phyloP scores from a whole-genome alignment of 2,888 invertebrate genomes.

The Coleophora flavipennella region DNA sequence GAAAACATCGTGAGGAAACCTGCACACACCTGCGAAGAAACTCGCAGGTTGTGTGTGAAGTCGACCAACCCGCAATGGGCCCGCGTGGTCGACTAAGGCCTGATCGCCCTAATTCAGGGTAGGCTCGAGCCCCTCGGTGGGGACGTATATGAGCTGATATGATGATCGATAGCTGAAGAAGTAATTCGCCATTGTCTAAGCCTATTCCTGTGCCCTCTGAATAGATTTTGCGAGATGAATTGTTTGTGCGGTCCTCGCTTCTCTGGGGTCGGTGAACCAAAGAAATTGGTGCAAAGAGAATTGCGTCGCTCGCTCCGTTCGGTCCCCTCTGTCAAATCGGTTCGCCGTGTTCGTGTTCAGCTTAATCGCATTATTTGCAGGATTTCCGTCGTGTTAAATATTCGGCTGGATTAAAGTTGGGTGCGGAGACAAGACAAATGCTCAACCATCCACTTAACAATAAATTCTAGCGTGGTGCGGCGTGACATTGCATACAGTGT shows the following conservation, averaged over 20 bases:
- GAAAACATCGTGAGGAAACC: too few species aligned
- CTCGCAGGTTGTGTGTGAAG: too few species aligned
- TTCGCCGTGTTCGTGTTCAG: slow-evolving; percentile 33
- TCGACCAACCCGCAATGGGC: too few species aligned
- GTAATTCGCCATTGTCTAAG: slow-evolving; percentile 31
- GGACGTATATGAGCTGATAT: too few species aligned
- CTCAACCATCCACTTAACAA: too few species aligned
- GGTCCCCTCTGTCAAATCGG: slow-evolving; percentile 38
- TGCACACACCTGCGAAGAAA: too few species aligned
- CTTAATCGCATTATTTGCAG: slow-evolving; percentile 48
- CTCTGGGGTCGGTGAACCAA: slow-evolving; percentile 50
- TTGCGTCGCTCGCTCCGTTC: slow-evolving; percentile 30
- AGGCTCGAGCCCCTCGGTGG: too few species aligned
- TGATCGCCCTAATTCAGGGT: too few species aligned
- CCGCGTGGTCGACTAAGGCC: too few species aligned
- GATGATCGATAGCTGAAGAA: slow-evolving; percentile 29
- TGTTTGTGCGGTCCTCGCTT: slow-evolving; percentile 38
- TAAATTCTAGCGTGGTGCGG: too few species aligned
- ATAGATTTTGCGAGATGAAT: slow-evolving; percentile 44
- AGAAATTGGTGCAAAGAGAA: slow-evolving; percentile 46
- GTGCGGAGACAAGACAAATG: slow-evolving; percentile 22
- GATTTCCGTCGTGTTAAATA: slow-evolving; percentile 27
- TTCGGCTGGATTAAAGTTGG: slow-evolving; percentile 1
- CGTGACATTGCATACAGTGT: too few species aligned
- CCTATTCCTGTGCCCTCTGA: slow-evolving; percentile 28